Evolutionary conservation across 2,113 vertebrate species (phyloP).

Genomic region (Amphiprion percula): DNA sequence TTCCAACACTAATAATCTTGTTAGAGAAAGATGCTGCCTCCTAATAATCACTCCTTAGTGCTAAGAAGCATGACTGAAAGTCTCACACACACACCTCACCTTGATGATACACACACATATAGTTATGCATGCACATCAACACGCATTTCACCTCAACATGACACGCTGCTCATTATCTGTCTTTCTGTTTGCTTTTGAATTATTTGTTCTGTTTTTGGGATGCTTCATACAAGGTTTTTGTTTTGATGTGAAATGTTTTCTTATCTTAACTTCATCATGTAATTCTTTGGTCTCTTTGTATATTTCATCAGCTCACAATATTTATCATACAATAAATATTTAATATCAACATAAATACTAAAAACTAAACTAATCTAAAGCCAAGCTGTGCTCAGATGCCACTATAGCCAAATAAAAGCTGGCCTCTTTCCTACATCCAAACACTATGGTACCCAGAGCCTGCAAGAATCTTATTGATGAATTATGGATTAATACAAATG

Average conservation of each 20-base stretch:
- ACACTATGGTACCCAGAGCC: slow-evolving; percentile 17
- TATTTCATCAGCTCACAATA: slow-evolving; percentile 3
- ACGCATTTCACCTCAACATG: neutral
- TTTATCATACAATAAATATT: slow-evolving; percentile 23
- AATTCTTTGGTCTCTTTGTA: slow-evolving; percentile 4
- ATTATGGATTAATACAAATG: slow-evolving; percentile 64
- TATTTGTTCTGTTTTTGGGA: slow-evolving; percentile 35
- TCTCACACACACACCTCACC: neutral
- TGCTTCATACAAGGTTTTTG: neutral
- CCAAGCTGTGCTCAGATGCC: slow-evolving; percentile 14
- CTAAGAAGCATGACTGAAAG: slow-evolving; percentile 26
- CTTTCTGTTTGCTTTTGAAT: slow-evolving; percentile 17
- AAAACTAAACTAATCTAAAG: neutral
- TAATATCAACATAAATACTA: neutral
- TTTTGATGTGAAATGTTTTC: slow-evolving; percentile 18
- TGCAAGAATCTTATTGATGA: slow-evolving; percentile 44
- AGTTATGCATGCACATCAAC: neutral
- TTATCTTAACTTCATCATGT: neutral
- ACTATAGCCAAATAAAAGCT: slow-evolving; percentile 33
- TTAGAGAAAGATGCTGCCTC: slow-evolving; percentile 27
- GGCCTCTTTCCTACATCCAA: slow-evolving; percentile 16
- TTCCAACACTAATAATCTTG: slow-evolving; percentile 40
- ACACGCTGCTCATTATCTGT: slow-evolving; percentile 27
- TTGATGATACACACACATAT: too few species aligned
- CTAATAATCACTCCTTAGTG: slow-evolving; percentile 29